These are phyloP conservation scores for Bothrops jararaca DNA, from an alignment of 2,113 vertebrate genomes.

Conservation along the genomic window DNA sequence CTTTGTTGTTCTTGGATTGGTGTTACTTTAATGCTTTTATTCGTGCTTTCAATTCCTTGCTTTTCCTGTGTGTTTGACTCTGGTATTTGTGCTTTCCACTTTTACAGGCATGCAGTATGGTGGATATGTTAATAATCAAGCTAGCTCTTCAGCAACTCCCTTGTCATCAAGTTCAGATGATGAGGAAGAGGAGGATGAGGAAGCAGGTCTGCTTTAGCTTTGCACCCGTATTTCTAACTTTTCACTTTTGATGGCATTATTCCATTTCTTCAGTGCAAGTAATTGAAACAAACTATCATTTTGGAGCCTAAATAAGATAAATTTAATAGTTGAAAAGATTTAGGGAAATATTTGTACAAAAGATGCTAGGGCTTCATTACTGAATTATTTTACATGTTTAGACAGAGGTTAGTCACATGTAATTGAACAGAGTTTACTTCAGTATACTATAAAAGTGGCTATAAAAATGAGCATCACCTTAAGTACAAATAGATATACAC, in stretches of 20 bases:
- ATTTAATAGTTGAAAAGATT: not conserved
- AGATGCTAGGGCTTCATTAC: not conserved
- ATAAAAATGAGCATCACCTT: not conserved
- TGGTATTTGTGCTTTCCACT: constrained; percentile 83
- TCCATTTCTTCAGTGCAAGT: not conserved
- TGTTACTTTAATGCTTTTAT: constrained; percentile 68
- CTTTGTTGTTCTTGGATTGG: constrained; percentile 57
- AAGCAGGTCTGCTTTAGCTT: constrained; percentile 99
- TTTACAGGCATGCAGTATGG: constrained; percentile 92
- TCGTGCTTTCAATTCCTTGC: constrained; percentile 65
- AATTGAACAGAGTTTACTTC: not conserved
- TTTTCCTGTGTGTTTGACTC: constrained; percentile 72
- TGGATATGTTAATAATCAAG: constrained; percentile 93
- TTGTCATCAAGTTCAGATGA: constrained; percentile 98
- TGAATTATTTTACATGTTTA: not conserved
- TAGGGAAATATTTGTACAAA: not conserved
- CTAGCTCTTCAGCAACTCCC: constrained; percentile 88
- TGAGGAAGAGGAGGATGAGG: constrained; percentile 95
- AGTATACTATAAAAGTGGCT: not conserved
- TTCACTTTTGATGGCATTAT: constrained; percentile 46
- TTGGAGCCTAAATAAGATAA: not conserved
- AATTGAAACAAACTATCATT: not conserved
- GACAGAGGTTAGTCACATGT: not conserved
- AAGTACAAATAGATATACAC: not conserved
- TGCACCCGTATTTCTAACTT: constrained; percentile 73